Evolutionary conservation across 2,888 invertebrate species (phyloP).

Genomic region (Mimas tiliae): DNA sequence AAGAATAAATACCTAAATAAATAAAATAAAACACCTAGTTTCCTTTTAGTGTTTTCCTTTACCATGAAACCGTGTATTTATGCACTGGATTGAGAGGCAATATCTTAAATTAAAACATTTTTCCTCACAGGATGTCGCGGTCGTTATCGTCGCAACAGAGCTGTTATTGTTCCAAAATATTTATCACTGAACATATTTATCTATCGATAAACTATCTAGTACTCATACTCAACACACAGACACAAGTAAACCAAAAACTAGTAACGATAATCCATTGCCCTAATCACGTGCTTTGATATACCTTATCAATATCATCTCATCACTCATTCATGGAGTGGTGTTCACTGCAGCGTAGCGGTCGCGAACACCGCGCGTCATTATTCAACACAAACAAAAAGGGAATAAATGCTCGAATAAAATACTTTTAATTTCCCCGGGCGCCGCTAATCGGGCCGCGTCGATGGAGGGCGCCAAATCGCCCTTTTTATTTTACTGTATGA

Average conservation of each 20-base stretch:
- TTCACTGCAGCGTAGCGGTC: constrained; percentile 26
- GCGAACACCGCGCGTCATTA: constrained; percentile 55
- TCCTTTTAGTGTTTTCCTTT: background rate
- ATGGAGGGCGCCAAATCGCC: constrained; percentile 82
- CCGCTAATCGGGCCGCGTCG: constrained; percentile 81
- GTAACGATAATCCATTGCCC: constrained; percentile 34
- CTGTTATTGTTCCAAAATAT: constrained; percentile 20
- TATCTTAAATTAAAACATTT: background rate
- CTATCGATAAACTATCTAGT: constrained; percentile 27
- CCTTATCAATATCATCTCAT: constrained; percentile 46
- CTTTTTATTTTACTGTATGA: constrained; percentile 82
- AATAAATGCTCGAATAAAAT: constrained; percentile 82
- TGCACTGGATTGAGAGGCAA: background rate
- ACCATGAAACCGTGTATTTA: background rate
- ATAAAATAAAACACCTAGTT: background rate
- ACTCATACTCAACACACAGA: constrained; percentile 17
- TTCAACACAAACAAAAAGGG: constrained; percentile 78
- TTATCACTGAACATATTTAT: constrained; percentile 25
- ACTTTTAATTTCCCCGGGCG: constrained; percentile 84
- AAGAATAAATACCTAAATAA: too few species aligned
- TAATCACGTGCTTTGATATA: constrained; percentile 39
- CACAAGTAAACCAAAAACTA: constrained; percentile 26
- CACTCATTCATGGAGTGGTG: constrained; percentile 43
- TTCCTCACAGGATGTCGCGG: constrained; percentile 10
- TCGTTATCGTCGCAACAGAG: constrained; percentile 14